Base-by-base conservation (phyloP, 2,797 vertebrate genomes). In the Pteropus rufus region DNA sequence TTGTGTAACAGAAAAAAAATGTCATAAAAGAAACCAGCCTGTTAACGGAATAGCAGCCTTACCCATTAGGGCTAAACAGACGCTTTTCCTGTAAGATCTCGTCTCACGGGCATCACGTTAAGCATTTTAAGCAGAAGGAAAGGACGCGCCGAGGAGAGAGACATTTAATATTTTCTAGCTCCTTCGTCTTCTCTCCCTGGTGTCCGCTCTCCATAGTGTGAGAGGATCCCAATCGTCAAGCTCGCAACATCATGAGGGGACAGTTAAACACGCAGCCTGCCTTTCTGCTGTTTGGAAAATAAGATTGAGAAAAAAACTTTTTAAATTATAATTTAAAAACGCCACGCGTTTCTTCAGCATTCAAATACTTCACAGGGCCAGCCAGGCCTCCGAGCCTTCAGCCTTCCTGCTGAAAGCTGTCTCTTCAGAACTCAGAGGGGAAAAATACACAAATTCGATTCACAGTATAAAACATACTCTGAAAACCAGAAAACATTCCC, bases 21-120 rank as follows among this genome's bases (percentile, higher is more conserved):
- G 14, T 2, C 56, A n/a, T 3, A n/a, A 69, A 29, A 54, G 19
- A 11, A 16, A 16, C 18, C 14, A 23, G 34, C 7, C 73, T 4
- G 26, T 41, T 12, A 7, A 19, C 0, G 10, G 39, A 9, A 15
- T 4, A 14, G n/a, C 5, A 9, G 39, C 14, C 8, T 52, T 21
- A 26, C 49, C 9, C 8, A 39, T n/a, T 4, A 44, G 0, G 14
- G 41, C 29, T 23, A 29, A 31, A 58, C 4, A 23, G 4, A 15
- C 4, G 5, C 6, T 16, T 5, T 36, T 52, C 8, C 7, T 4
- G 0, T 5, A 3, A 52, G 19, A 5, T 10, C 56, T 19, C 16
- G 4, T 7, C 23, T 1, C 16, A 3, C 4, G 6, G 65, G 58
- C 31, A 0, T 12, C 56, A 0, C n/a, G 19, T 5, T 3, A 10